Conservation (phyloP, 2,113 vertebrate genomes). For the Peromyscus maniculatus region DNA sequence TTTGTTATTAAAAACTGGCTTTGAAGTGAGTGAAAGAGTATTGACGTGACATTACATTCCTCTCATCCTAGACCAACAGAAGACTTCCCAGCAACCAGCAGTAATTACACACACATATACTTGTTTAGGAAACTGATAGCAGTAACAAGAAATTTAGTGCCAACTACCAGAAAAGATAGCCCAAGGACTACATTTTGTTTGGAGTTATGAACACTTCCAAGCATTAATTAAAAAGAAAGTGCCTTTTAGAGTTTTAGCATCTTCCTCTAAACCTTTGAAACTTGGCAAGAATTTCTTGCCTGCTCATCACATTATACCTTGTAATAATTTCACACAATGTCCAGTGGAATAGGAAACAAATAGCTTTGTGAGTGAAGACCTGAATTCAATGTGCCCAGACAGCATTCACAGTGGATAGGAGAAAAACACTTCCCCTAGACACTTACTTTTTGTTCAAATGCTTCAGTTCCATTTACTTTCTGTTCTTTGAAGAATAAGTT, state of each 20-base stretch:
- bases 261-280: slow-evolving; percentile 19
- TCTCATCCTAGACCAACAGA: not conserved
- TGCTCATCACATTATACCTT: not conserved
- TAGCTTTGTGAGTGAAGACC: slow-evolving; percentile 14
- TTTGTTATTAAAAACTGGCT: slow-evolving; percentile 29
- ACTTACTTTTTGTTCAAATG: not conserved
- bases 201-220: slow-evolving; percentile 49
- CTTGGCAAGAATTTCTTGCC: slow-evolving; percentile 36
- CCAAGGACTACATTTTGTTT: slow-evolving; percentile 42
- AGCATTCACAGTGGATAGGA: not conserved
- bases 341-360: not conserved
- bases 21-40: slow-evolving; percentile 48
- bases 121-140: slow-evolving; percentile 30
- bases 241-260: slow-evolving; percentile 22
- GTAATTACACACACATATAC: slow-evolving; percentile 37
- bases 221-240: slow-evolving; percentile 35
- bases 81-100: not conserved
- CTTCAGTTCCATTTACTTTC: not conserved
- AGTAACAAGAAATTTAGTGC: slow-evolving; percentile 47
- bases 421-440: not conserved
- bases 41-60: not conserved
- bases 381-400: not conserved
- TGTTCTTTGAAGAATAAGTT: not conserved
- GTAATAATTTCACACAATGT: slow-evolving; percentile 24
- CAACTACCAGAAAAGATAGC: slow-evolving; percentile 20